These are phyloP conservation scores for Andricus quercusramuli DNA, from an alignment of 2,888 invertebrate species.

Conservation along the genomic window DNA sequence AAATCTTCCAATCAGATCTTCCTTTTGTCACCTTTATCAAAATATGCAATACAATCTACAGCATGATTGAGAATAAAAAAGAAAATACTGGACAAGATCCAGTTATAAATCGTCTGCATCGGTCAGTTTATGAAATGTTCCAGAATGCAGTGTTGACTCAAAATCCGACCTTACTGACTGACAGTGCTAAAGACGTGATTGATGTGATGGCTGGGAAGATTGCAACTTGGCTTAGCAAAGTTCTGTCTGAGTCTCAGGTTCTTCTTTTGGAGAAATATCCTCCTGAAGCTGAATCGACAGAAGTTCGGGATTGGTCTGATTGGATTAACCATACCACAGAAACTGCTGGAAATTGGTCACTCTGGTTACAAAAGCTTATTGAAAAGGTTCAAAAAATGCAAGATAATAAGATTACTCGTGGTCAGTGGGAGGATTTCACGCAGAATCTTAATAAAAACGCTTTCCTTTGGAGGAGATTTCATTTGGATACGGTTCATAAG, in stretches of 20 bases:
- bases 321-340: slow-evolving; percentile 63
- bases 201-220: slow-evolving; percentile 68
- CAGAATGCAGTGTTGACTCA: slow-evolving; percentile 58
- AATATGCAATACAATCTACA: slow-evolving; percentile 65
- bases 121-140: slow-evolving; percentile 68
- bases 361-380: slow-evolving; percentile 64
- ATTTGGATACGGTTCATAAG: slow-evolving; percentile 63
- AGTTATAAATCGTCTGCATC: slow-evolving; percentile 66
- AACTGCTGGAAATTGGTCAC: slow-evolving; percentile 63
- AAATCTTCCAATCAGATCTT: slow-evolving; percentile 59
- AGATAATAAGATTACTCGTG: slow-evolving; percentile 55
- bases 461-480: slow-evolving; percentile 63
- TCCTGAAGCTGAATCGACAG: slow-evolving; percentile 63
- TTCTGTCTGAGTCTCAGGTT: slow-evolving; percentile 61
- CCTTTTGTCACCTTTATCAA: slow-evolving; percentile 68
- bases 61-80: slow-evolving; percentile 59
- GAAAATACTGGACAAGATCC: slow-evolving; percentile 57
- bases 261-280: slow-evolving; percentile 60
- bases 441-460: slow-evolving; percentile 62
- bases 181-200: slow-evolving; percentile 58
- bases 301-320: slow-evolving; percentile 64
- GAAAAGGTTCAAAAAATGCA: slow-evolving; percentile 60
- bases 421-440: slow-evolving; percentile 63
- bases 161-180: slow-evolving; percentile 56
- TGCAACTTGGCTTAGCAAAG: slow-evolving; percentile 64